Percentiles rank a stretch among this genome's conserved stretches.
Evolutionary conservation across 2,888 invertebrate genomes (phyloP).

Genomic region (Zhuqinia jingwanae): DNA sequence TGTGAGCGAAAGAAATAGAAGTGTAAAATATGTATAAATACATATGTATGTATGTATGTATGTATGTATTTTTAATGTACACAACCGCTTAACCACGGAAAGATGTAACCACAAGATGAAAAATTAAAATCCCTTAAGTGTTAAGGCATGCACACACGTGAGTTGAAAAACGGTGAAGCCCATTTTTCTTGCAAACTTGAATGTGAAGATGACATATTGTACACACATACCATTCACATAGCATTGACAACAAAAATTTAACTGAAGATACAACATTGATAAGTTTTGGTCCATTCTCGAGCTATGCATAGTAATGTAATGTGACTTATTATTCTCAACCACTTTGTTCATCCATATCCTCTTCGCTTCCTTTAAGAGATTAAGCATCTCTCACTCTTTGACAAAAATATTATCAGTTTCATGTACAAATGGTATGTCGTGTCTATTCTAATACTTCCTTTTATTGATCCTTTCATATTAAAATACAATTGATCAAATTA

Average conservation of each 20-base stretch:
- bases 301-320: no score
- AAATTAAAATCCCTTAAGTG: slow-evolving; percentile 29
- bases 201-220: background rate
- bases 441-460: background rate
- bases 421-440: no score
- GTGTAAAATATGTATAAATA: background rate
- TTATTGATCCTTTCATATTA: slow-evolving; percentile 45
- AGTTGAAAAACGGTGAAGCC: background rate
- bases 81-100: slow-evolving; percentile 20
- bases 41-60: background rate
- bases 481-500: slow-evolving; percentile 61
- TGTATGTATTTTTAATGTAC: background rate
- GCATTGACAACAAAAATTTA: no score
- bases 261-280: no score
- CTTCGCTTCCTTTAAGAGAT: slow-evolving; percentile 26
- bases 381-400: slow-evolving; percentile 25
- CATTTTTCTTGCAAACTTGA: no score
- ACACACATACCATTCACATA: no score
- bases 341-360: no score
- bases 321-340: no score
- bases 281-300: no score
- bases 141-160: background rate
- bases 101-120: slow-evolving; percentile 41
- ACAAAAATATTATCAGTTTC: slow-evolving; percentile 30
- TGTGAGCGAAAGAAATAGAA: no score